These are phyloP conservation scores for Urocyon cinereoargenteus DNA, from an alignment of 2,797 vertebrate species.

Conservation along the genomic window DNA sequence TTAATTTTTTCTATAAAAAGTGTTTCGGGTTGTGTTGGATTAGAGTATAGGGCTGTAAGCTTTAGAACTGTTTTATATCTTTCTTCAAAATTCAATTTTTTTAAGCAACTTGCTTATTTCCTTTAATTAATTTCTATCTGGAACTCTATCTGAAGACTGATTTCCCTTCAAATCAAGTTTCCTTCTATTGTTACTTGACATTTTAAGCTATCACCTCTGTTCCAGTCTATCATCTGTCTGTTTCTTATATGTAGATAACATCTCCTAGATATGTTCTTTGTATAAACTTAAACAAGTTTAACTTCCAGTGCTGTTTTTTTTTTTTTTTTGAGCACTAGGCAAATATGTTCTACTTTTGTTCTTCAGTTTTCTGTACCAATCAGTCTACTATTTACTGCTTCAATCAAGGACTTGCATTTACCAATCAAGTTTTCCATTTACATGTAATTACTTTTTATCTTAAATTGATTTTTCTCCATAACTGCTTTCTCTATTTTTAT, in stretches of 20 bases:
- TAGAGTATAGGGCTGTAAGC: not conserved
- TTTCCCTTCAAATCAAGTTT: not conserved
- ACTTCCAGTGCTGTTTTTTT: not conserved
- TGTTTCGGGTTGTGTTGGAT: not conserved
- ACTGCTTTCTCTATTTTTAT: constrained; percentile 74
- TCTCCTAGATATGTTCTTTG: not conserved
- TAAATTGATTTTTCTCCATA: constrained; percentile 67
- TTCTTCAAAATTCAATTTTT: not conserved
- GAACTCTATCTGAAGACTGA: not conserved
- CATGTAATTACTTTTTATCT: constrained; percentile 77
- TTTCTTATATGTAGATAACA: not conserved
- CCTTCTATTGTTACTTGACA: not conserved
- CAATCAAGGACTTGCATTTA: constrained; percentile 76
- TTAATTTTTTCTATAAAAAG: not conserved
- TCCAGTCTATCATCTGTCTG: not conserved
- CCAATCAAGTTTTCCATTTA: constrained; percentile 77
- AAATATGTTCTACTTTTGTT: constrained; percentile 32
- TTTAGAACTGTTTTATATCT: not conserved
- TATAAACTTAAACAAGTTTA: not conserved
- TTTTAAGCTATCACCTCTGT: not conserved
- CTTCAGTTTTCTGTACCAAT: constrained; percentile 70
- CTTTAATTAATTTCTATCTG: not conserved
- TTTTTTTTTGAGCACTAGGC: not conserved
- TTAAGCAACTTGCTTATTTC: not conserved
- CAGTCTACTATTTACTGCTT: constrained; percentile 76